Conservation (phyloP, 2,888 invertebrate genomes). For the Habrosyne pyritoides region DNA sequence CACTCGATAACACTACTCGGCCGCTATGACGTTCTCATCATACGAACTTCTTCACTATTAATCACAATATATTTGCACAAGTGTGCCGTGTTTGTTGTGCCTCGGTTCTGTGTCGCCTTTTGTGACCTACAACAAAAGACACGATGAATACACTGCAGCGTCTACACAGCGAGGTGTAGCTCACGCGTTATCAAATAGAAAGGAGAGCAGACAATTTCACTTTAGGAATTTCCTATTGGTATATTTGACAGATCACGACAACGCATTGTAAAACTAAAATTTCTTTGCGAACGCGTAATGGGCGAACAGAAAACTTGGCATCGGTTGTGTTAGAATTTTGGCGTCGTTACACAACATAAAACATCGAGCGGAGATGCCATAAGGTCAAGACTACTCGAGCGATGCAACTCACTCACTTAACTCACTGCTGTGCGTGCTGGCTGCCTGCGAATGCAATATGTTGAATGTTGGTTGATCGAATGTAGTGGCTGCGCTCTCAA, state of each 20-base stretch:
- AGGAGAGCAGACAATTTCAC: slow-evolving; percentile 36
- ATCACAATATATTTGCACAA: slow-evolving; percentile 45
- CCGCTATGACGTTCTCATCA: slow-evolving; percentile 59
- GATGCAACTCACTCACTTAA: slow-evolving; percentile 53
- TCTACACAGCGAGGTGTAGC: slow-evolving; percentile 12
- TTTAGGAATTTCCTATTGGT: slow-evolving; percentile 40
- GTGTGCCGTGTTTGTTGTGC: slow-evolving; percentile 31
- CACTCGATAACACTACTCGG: slow-evolving; percentile 31
- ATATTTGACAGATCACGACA: slow-evolving; percentile 37
- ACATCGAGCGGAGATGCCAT: slow-evolving; percentile 64
- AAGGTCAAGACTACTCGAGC: slow-evolving; percentile 74
- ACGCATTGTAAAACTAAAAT: slow-evolving; percentile 21
- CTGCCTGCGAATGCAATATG: not conserved
- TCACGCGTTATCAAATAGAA: slow-evolving; percentile 29
- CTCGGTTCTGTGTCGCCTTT: slow-evolving; percentile 18
- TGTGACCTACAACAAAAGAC: slow-evolving; percentile 38
- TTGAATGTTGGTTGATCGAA: not conserved
- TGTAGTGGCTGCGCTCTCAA: not conserved
- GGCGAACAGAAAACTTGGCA: slow-evolving; percentile 67
- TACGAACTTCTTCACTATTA: slow-evolving; percentile 36
- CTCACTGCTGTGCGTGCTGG: not conserved
- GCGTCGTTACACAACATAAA: slow-evolving; percentile 80
- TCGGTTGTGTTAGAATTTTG: slow-evolving; percentile 60
- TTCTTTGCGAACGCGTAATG: slow-evolving; percentile 46
- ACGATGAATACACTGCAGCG: slow-evolving; percentile 13